Percentiles rank a stretch among this genome's conserved stretches.
These are phyloP conservation scores for Myiozetetes cayanensis DNA, from an alignment of 2,113 vertebrate species.

Conservation along the genomic window DNA sequence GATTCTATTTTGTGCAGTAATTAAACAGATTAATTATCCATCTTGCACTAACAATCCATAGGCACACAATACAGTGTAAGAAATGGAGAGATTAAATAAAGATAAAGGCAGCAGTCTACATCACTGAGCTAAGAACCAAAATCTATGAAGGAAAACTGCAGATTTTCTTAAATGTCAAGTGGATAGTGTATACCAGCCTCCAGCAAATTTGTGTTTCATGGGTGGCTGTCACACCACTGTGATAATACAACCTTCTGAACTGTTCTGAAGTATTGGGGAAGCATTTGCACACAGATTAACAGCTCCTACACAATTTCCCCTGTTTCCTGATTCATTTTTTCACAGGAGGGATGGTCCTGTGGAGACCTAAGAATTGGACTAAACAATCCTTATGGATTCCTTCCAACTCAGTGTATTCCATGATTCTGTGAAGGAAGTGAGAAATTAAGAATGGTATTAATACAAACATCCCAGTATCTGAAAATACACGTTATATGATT, in stretches of 20 bases:
- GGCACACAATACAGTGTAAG: not conserved
- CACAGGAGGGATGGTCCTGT: not conserved
- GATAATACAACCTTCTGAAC: not conserved
- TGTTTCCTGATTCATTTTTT: not conserved
- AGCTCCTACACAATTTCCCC: not conserved
- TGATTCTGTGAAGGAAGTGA: not conserved
- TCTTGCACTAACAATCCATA: not conserved
- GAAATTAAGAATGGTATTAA: not conserved
- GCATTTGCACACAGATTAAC: not conserved
- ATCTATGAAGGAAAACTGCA: not conserved
- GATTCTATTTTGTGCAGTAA: not conserved
- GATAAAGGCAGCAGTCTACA: not conserved
- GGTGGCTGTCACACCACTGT: not conserved
- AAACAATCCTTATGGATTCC: not conserved
- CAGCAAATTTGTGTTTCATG: not conserved
- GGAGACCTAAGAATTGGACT: not conserved
- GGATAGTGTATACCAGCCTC: not conserved
- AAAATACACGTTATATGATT: not conserved
- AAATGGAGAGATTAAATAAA: not conserved
- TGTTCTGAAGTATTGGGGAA: not conserved
- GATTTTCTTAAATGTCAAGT: slow-evolving; percentile 8
- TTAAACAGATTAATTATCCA: not conserved
- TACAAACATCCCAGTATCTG: not conserved
- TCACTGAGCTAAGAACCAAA: not conserved
- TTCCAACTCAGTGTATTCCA: not conserved